A percentile compares a stretch with the other conserved stretches of the same genome.
Conservation (phyloP, 1,140 invertebrate genomes). For the Drosophila asahinai region DNA sequence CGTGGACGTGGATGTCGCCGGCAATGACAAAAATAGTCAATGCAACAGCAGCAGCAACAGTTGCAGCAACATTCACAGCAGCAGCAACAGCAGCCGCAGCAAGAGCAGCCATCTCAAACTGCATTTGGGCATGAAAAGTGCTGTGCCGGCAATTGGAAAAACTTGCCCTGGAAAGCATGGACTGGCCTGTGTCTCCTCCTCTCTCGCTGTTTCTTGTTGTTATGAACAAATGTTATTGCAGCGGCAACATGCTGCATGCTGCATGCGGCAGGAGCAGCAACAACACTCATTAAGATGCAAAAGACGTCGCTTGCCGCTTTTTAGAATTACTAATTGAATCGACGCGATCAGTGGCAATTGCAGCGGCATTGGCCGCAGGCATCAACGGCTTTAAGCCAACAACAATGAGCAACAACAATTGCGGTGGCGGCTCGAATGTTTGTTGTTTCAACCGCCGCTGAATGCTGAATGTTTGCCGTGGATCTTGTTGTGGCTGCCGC, state of each 20-base stretch:
- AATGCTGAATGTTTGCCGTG: slow-evolving; percentile 1
- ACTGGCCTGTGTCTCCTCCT: slow-evolving; percentile 8
- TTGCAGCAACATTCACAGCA: slow-evolving; percentile 11
- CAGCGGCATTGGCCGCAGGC: slow-evolving; percentile 57
- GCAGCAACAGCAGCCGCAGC: slow-evolving; percentile 11
- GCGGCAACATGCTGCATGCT: slow-evolving; percentile 43
- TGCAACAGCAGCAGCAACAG: slow-evolving; percentile 30
- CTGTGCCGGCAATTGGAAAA: slow-evolving; percentile 74
- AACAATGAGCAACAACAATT: slow-evolving; percentile 38
- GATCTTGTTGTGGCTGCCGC: slow-evolving; percentile 19
- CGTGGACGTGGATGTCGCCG: slow-evolving; percentile 52
- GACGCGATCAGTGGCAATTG: slow-evolving; percentile 81
- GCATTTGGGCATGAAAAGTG: slow-evolving; percentile 79
- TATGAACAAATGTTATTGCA: slow-evolving; percentile 70
- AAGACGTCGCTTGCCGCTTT: slow-evolving; percentile 79
- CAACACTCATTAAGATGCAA: slow-evolving; percentile 77
- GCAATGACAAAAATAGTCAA: slow-evolving; percentile 63
- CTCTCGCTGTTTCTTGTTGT: slow-evolving; percentile 44
- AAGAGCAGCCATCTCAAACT: slow-evolving; percentile 46
- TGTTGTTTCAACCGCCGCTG: slow-evolving; percentile 42
- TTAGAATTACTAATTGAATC: slow-evolving; percentile 85
- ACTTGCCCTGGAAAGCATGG: slow-evolving; percentile 65
- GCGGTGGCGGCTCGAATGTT: slow-evolving; percentile 56
- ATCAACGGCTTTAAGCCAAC: slow-evolving; percentile 35
- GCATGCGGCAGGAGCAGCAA: slow-evolving; percentile 33